Evolutionary conservation across 2,113 vertebrate species (phyloP).

Genomic region (Entomyzon cyanotis): DNA sequence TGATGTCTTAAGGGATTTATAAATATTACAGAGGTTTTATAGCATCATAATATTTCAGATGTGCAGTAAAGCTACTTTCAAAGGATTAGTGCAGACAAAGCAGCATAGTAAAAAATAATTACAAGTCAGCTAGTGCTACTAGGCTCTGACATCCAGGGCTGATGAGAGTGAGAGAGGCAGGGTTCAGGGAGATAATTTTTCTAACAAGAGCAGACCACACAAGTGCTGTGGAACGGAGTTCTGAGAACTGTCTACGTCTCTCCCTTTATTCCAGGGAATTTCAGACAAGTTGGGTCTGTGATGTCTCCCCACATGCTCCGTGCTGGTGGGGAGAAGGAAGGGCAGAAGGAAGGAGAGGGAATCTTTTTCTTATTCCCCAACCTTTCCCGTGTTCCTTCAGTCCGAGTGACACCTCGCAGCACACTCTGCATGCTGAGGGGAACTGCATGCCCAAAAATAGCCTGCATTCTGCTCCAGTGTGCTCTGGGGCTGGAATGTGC

Average conservation of each 20-base stretch:
- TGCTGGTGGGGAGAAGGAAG: not conserved
- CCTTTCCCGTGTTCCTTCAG: not conserved
- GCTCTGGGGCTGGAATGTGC: slow-evolving; percentile 10
- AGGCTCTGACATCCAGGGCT: slow-evolving; percentile 62
- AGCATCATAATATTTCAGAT: slow-evolving; percentile 74
- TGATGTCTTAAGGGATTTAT: slow-evolving; percentile 83
- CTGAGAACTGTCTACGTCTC: not conserved
- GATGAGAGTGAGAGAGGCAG: slow-evolving; percentile 55
- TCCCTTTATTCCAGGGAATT: not conserved
- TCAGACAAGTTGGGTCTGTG: not conserved
- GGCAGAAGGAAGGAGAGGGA: not conserved
- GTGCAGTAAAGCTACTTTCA: slow-evolving; percentile 79
- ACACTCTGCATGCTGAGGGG: not conserved
- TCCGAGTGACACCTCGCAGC: not conserved
- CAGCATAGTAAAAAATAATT: slow-evolving; percentile 79
- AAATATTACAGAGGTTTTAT: slow-evolving; percentile 81
- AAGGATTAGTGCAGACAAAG: slow-evolving; percentile 81
- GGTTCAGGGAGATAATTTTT: slow-evolving; percentile 60
- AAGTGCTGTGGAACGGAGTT: slow-evolving; percentile 37
- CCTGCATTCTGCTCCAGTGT: not conserved
- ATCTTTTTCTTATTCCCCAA: slow-evolving; percentile 1
- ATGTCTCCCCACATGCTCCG: not conserved
- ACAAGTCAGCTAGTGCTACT: slow-evolving; percentile 68
- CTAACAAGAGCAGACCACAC: slow-evolving; percentile 62
- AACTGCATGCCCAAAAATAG: not conserved